Evolutionary conservation across 2,888 invertebrate genomes (phyloP), one percentile per base, ranked within the genome.

Genomic region (Scaptomyza reducta): DNA sequence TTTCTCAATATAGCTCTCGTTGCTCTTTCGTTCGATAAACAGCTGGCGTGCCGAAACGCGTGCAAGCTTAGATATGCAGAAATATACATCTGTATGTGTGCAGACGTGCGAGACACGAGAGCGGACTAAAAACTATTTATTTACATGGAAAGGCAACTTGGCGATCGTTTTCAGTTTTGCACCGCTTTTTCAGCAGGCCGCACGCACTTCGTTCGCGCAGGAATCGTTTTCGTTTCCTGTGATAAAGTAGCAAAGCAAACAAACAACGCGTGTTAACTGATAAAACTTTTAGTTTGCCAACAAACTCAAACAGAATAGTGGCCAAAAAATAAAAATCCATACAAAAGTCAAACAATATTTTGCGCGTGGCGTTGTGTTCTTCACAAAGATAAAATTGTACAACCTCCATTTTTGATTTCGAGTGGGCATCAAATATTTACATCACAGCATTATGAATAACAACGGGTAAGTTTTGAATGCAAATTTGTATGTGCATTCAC

Each of bases 51-150:
- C 44, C 44, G 44, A 64, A 64, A 62, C 25, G 31, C 35, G 49
- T 41, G 49, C 60, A 67, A 42, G 58, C 55, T 51, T 44, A 40
- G 47, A 69, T 64, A 64, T 60, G 27, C 49, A 33, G 33, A 49
- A 33, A 49, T 27, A 9, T 38, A 44, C 38, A 10, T 47, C 7
- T 45, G 7, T 35, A 14, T 45, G 33, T 22, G 27, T 58, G 22
- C 42, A 35, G 41, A 46, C n/a, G 41, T 56, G 33, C 53, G 44
- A 45, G 14, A 40, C 50, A 55, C 25, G 60, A 70, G 72, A 67
- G 67, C 38, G 29, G 25, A 29, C 56, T 16, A 54, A 70, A 63
- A 80, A 75, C 75, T 85, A 79, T 79, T 79, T 85, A 85, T 84
- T 78, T 82, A 78, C 70, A 76, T 73, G 69, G 60, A 40, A 38